A percentile compares a stretch with the other conserved stretches of the same genome.
Conservation (phyloP, 1,140 invertebrate species). For the Drosophila saltans region DNA sequence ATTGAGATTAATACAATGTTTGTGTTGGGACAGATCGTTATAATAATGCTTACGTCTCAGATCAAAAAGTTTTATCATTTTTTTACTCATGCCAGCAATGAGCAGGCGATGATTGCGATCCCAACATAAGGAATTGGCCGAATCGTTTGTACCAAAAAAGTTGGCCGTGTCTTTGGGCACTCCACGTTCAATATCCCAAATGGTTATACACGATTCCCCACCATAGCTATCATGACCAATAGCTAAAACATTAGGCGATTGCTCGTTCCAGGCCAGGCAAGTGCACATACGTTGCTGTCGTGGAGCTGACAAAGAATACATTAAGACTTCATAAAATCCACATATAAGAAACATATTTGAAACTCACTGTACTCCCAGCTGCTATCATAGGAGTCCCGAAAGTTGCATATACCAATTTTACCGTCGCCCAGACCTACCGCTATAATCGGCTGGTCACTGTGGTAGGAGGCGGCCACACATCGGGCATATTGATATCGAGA, state of each 20-base stretch:
- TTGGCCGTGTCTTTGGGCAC: constrained; percentile 70
- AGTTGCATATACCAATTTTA: constrained; percentile 91
- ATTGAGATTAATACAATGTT: neutral
- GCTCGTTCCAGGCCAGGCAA: constrained; percentile 94
- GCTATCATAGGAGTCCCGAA: constrained; percentile 86
- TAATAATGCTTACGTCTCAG: constrained; percentile 89
- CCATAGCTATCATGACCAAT: constrained; percentile 94
- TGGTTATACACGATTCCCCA: constrained; percentile 90
- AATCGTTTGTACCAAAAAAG: constrained; percentile 89
- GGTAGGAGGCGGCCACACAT: constrained; percentile 77
- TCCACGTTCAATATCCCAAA: constrained; percentile 89
- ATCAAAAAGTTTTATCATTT: constrained; percentile 95
- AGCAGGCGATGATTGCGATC: constrained; percentile 90
- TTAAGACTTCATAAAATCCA: neutral
- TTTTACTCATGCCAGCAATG: constrained; percentile 94
- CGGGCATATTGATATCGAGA: constrained; percentile 79
- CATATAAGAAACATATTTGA: neutral
- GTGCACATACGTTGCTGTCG: constrained; percentile 93
- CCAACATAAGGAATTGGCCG: constrained; percentile 93
- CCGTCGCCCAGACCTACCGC: constrained; percentile 94
- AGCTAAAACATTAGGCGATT: constrained; percentile 92
- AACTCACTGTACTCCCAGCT: constrained; percentile 79
- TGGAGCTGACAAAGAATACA: constrained; percentile 85
- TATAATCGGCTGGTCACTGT: constrained; percentile 87
- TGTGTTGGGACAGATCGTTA: no score